Conservation (phyloP, 2,113 vertebrate genomes). For the Plotosus lineatus region DNA sequence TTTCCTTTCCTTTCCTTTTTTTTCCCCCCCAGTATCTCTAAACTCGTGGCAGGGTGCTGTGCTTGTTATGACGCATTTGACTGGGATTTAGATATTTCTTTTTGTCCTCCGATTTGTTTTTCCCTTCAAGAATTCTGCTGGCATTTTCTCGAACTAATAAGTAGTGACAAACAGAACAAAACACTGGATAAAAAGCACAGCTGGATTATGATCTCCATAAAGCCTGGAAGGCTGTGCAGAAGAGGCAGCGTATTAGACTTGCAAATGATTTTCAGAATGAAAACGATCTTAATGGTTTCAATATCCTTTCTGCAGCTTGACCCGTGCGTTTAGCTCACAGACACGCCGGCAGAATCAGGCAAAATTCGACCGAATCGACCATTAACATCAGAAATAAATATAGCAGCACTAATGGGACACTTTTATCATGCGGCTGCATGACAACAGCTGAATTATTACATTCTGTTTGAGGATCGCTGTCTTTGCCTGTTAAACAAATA, state of each 20-base stretch:
- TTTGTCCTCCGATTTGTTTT: slow-evolving; percentile 17
- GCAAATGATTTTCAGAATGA: slow-evolving; percentile 46
- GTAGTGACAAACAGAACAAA: slow-evolving; percentile 39
- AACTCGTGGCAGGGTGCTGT: slow-evolving; percentile 15
- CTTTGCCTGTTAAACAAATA: background rate
- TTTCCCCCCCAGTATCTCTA: background rate
- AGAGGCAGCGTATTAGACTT: slow-evolving; percentile 47
- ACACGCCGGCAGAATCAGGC: slow-evolving; percentile 10
- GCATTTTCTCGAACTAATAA: slow-evolving; percentile 45
- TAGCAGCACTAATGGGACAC: slow-evolving; percentile 11
- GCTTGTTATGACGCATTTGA: slow-evolving; percentile 33
- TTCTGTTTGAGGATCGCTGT: background rate
- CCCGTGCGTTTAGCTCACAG: slow-evolving; percentile 36
- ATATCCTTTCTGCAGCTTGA: slow-evolving; percentile 43
- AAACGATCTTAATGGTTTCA: slow-evolving; percentile 38
- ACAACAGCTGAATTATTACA: background rate
- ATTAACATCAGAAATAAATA: slow-evolving; percentile 29
- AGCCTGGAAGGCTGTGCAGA: slow-evolving; percentile 41
- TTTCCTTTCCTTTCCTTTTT: slow-evolving; percentile 25
- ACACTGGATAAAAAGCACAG: slow-evolving; percentile 35
- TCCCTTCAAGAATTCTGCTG: slow-evolving; percentile 23
- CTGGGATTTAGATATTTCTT: background rate
- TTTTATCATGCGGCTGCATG: background rate
- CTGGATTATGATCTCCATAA: slow-evolving; percentile 51
- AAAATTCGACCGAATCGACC: background rate